Base-by-base conservation (phyloP, 2,113 vertebrate species). In the Bettongia penicillata region DNA sequence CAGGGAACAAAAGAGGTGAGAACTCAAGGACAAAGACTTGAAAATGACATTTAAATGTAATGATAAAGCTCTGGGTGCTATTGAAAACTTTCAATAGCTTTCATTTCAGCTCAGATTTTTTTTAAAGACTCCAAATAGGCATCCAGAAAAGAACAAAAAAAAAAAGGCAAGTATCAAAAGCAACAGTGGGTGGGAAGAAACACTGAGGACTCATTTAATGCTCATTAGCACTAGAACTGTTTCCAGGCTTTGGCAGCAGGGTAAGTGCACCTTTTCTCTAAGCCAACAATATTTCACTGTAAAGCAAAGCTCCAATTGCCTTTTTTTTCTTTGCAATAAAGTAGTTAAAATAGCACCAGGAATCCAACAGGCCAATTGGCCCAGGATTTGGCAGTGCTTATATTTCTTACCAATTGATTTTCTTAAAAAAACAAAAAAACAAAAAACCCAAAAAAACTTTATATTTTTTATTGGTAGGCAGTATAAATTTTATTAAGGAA, bases 101-200 rank as follows among this genome's bases (percentile, higher is more conserved):
- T 49, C 51, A 90, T 93, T 43, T 57, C 92, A 93, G n/a, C 31
- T 68, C 93, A 55, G 47, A 90, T 49, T 91, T 90, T 90, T 95
- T 53, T 48, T 97, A 12, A 91, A 51, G 89, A 91, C 0, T 28
- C 24, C 89, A 49, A 49, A 3, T 96, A 28, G 47, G 0, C 23
- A 95, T 48, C 3, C 0, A 91, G 0, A 51, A 94, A 91, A 95
- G 47, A 96, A 93, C 95, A 84, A 4, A 3, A 55, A 84, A 4
- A 3, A 55, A 68, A 0, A 0, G 47, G 90, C 31, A 77, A 96
- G n/a, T 51, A 91, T 89, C 24, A 93, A 96, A 93, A 93, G 53
- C 93, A 68, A 7, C 9, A 91, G 93, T 53, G 16, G 53, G 91
- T 95, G 92, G 92, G 92, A 96, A 43, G 55, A 96, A 95, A 94